Evolutionary conservation across 1,140 invertebrate species (phyloP), one percentile per base, ranked within the genome.

Genomic region (Xylocopa sonorina): DNA sequence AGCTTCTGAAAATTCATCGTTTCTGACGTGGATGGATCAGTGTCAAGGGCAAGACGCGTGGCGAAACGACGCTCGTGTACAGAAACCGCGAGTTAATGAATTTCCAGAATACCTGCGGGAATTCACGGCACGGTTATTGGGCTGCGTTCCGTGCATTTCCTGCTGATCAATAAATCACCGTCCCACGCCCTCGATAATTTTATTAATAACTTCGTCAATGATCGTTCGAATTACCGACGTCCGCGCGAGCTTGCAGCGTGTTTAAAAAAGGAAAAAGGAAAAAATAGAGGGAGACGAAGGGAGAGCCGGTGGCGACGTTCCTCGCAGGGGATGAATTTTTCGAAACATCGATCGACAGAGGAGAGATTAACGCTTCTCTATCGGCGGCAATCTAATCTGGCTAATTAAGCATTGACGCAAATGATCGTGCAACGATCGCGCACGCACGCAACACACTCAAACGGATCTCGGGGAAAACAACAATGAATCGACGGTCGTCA

Each of bases 141-240:
- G 12, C 38, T 43, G 41, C 62, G 62, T 63, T 32, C 51, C 60
- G 4, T 53, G 27, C 51, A 66, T 21, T 68, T 77, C n/a, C 74
- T 58, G 53, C 41, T 55, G 62, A 77, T 77, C 74, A 55, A 77
- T 77, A 77, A 57, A 77, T 77, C 43, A 64, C 24, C 53, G 63
- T 77, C 43, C 46, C 66, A 60, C 75, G 53, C 75, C 75, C 75
- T 77, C 75, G 66, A 77, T 77, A 77, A 77, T 50, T 69, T 77
- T 77, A 77, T 77, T 77, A 77, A 77, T 77, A 77, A 48, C 64
- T 10, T 55, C 66, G 32, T 32, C n/a, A 51, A 12, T 9, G 43
- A 69, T 38, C 53, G 66, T 57, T 60, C 29, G 18, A 77, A 58
- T 69, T 41, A 43, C 41, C 46, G 60, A 48, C 32, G 16, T n/a